These are phyloP conservation scores for Eira barbara DNA, from an alignment of 2,113 vertebrate species.

Conservation along the genomic window DNA sequence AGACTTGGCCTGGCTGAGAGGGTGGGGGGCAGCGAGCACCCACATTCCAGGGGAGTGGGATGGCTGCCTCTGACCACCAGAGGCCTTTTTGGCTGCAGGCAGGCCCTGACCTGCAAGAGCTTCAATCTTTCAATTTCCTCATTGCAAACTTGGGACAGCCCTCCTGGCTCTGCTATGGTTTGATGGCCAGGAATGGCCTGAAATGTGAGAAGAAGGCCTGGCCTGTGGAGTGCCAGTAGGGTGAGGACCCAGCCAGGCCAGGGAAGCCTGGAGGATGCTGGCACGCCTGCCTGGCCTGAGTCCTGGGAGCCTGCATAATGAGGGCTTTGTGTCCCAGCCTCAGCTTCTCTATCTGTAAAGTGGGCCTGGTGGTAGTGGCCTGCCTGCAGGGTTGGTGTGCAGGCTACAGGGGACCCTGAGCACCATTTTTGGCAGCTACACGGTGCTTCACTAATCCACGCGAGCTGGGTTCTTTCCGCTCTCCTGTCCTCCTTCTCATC, in stretches of 20 bases:
- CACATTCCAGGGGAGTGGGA: background rate
- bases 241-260: background rate
- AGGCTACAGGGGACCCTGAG: background rate
- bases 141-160: background rate
- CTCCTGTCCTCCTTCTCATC: background rate
- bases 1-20: background rate
- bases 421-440: background rate
- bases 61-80: fast-evolving
- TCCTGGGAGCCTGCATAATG: background rate
- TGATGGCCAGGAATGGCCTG: background rate
- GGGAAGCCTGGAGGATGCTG: fast-evolving
- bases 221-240: background rate
- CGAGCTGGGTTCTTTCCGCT: background rate
- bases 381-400: background rate
- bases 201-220: background rate
- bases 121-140: background rate
- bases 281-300: background rate
- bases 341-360: background rate
- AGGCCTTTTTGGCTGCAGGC: background rate
- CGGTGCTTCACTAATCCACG: fast-evolving
- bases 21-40: fast-evolving
- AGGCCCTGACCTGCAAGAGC: background rate
- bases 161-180: background rate
- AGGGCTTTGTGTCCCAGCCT: background rate
- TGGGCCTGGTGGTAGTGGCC: background rate